Conservation (phyloP, 2,113 vertebrate genomes). For the Rhynchomys soricoides region DNA sequence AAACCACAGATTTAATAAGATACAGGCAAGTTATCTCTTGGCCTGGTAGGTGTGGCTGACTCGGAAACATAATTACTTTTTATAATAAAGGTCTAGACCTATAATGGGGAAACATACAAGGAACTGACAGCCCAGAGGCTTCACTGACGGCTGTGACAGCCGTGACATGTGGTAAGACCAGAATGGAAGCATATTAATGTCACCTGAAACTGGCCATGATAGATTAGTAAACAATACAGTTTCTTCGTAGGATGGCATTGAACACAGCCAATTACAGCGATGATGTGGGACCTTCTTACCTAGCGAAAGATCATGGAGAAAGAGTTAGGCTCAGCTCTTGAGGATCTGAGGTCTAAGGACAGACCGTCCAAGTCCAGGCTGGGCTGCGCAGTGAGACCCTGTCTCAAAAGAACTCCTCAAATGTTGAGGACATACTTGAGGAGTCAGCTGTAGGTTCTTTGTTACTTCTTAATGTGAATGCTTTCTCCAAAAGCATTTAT, state of each 20-base stretch:
- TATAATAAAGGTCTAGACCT: conserved; percentile 59
- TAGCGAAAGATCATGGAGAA: background rate
- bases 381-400: background rate
- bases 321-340: background rate
- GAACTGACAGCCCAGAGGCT: background rate
- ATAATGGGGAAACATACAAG: conserved; percentile 38
- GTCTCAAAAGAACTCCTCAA: background rate
- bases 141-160: background rate
- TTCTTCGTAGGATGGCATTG: background rate
- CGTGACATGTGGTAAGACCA: background rate
- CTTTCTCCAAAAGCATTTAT: background rate
- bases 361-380: background rate
- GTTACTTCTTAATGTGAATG: background rate
- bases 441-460: too few species aligned
- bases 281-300: background rate
- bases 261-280: background rate
- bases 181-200: background rate
- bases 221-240: background rate
- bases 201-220: background rate
- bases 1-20: conserved; percentile 63
- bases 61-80: conserved; percentile 63
- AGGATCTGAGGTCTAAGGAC: background rate
- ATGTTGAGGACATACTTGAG: background rate
- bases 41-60: conserved; percentile 19
- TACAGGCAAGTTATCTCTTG: background rate